Conservation (phyloP, 1,140 invertebrate species). For the Apocrypta bakeri region DNA sequence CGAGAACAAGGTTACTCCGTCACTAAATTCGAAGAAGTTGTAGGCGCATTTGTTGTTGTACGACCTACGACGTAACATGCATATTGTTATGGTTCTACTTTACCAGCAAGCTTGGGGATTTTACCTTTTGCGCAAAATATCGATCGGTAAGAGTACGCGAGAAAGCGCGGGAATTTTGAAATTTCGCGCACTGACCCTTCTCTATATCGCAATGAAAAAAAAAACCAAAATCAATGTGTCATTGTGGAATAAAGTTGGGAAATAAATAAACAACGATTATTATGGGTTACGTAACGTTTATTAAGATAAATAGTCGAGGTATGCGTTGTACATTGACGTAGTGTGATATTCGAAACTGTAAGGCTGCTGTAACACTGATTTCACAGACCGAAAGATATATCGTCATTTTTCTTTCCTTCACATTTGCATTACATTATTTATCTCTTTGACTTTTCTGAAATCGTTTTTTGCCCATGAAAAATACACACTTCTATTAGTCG, state of each 20-base stretch:
- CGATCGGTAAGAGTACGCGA: too few species aligned
- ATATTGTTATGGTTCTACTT: conserved; percentile 35
- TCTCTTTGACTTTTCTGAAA: conserved; percentile 7
- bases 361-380: conserved; percentile 48
- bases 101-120: not conserved
- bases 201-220: too few species aligned
- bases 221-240: too few species aligned
- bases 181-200: too few species aligned
- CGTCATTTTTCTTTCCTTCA: conserved; percentile 6
- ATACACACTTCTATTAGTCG: conserved; percentile 46
- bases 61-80: too few species aligned
- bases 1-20: not conserved
- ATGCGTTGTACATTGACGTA: conserved; percentile 50
- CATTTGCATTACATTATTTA: conserved; percentile 18
- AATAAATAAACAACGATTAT: not conserved
- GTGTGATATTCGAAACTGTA: conserved; percentile 45
- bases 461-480: conserved; percentile 47
- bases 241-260: too few species aligned
- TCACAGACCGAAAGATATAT: conserved; percentile 41
- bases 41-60: not conserved
- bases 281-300: conserved; percentile 51
- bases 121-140: too few species aligned
- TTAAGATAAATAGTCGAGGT: conserved; percentile 53
- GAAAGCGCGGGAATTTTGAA: too few species aligned
- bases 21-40: too few species aligned